Evolutionary conservation across 2,113 vertebrate species (phyloP), one percentile per base, ranked within the genome.

Genomic region (Phainopepla nitens): DNA sequence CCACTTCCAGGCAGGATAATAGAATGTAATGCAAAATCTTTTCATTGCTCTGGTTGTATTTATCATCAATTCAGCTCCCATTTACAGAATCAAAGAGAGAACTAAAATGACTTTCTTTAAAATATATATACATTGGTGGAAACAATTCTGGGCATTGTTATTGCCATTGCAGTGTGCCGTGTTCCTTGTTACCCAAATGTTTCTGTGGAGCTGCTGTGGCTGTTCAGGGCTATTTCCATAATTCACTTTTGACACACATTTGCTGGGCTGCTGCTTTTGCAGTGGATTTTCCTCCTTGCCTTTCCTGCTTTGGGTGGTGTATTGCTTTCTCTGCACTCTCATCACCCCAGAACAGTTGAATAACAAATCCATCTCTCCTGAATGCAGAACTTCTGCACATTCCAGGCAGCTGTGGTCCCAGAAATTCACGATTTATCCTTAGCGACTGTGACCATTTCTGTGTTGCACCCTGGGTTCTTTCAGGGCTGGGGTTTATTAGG

Each of bases 201-300:
- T 82, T 78, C 68, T 62, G 79, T 83, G 84, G 82, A 79, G 42
- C 78, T 81, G 82, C 92, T 10, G 1, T 65, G 92, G 58, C 89
- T 87, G 47, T 70, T 84, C 8, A 10, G 82, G 77, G 79, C 76
- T 33, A 22, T 94, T 96, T 93, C 85, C 82, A 91, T 94, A 41
- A 92, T 85, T 97, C 94, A 64, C 54, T 96, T 82, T 14, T 92
- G 90, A 62, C 82, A 77, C 58, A 24, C 25, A 9, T 60, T 73
- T 44, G 35, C 89, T 84, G 72, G 27, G 76, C 78, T 77, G 81
- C 70, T 87, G 79, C 72, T 76, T 87, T 93, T 70, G 69, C 50
- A 57, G 56, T 60, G 86, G 82, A 20, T 90, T 91, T 53, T 57
- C 35, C 68, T 87, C 72, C 25, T 42, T 11, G 42, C 42, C 42